phyloP scores from a whole-genome alignment of 2,113 vertebrate genomes.

The Sander lucioperca region DNA sequence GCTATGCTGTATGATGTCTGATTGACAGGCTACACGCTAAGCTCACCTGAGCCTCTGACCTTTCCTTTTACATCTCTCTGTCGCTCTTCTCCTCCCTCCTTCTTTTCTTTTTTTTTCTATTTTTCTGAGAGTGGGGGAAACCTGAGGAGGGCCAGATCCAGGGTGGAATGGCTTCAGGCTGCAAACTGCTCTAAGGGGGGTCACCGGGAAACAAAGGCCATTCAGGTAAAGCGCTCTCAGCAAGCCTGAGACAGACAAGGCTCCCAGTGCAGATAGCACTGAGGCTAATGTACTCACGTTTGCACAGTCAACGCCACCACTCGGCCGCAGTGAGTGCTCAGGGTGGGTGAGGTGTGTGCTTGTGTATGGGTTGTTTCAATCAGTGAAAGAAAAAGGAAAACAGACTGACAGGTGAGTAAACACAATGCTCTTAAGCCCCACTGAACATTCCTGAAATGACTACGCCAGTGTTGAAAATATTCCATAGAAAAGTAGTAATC shows the following conservation, averaged over 20 bases:
- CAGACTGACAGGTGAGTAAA: conserved; percentile 82
- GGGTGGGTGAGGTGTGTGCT: conserved; percentile 19
- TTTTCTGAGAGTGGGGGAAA: conserved; percentile 69
- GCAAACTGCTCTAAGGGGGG: conserved; percentile 75
- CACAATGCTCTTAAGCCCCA: conserved; percentile 71
- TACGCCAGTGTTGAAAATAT: conserved; percentile 73
- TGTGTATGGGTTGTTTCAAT: conserved; percentile 47
- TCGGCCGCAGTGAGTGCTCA: conserved; percentile 41
- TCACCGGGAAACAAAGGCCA: conserved; percentile 82
- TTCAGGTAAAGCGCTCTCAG: conserved; percentile 82
- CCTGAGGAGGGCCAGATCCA: conserved; percentile 77
- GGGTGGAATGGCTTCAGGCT: conserved; percentile 81
- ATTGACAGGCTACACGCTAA: conserved; percentile 81
- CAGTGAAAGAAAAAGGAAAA: conserved; percentile 61
- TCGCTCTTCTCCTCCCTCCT: conserved; percentile 50
- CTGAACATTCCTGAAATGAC: conserved; percentile 82
- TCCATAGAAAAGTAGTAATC: conserved; percentile 73
- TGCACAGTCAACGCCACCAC: conserved; percentile 66
- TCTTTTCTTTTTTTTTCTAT: conserved; percentile 26
- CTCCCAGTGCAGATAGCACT: conserved; percentile 76
- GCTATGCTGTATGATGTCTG: conserved; percentile 66
- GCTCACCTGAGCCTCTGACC: conserved; percentile 81
- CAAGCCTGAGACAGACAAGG: conserved; percentile 70
- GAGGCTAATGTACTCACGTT: conserved; percentile 75
- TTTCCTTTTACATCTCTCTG: conserved; percentile 66